A percentile compares a stretch with the other conserved stretches of the same genome.
Evolutionary conservation across 2,113 vertebrate species (phyloP).

Genomic region (Tragelaphus buxtoni): DNA sequence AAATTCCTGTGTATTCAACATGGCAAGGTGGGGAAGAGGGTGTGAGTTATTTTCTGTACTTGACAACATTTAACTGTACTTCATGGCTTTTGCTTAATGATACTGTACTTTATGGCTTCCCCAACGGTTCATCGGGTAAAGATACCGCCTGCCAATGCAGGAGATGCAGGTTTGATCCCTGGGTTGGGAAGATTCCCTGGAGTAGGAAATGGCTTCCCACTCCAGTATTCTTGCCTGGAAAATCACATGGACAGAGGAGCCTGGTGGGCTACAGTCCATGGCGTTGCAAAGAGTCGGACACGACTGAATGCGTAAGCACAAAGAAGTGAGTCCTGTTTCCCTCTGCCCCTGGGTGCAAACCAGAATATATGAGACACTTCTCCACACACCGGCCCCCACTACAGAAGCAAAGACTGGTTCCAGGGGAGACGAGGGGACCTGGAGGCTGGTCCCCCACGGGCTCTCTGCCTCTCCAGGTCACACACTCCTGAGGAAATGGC

Average conservation of each 20-base stretch:
- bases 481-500: slow-evolving; percentile 73
- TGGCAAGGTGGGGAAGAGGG: too few relatives aligned
- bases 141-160: not conserved
- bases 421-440: not conserved
- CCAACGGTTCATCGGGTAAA: not conserved
- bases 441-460: not conserved
- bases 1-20: not conserved
- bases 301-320: not conserved
- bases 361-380: not conserved
- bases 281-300: not conserved
- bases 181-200: not conserved
- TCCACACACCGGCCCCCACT: not conserved
- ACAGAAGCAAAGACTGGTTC: not conserved
- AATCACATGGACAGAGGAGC: not conserved
- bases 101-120: not conserved
- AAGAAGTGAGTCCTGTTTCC: not conserved
- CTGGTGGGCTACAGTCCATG: not conserved
- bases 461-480: slow-evolving; percentile 63
- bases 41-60: not conserved
- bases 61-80: not conserved
- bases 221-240: not conserved
- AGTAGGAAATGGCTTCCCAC: not conserved
- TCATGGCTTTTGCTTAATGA: not conserved
- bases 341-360: not conserved
- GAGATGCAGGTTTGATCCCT: not conserved